Conservation (phyloP, 2,797 vertebrate species). For the Gymnodraco acuticeps region DNA sequence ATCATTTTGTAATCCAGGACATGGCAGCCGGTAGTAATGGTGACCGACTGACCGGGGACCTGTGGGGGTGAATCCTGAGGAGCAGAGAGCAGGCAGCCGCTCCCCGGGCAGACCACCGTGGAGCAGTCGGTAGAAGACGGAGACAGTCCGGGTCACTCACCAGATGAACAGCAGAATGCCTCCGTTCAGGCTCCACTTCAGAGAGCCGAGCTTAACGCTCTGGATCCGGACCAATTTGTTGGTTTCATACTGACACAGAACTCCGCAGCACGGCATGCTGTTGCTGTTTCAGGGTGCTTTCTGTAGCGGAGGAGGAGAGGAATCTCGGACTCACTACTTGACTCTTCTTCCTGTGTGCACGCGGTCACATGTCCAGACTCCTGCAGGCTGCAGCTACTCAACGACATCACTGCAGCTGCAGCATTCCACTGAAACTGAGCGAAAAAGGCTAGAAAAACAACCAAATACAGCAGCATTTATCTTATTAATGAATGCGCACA, state of each 20-base stretch:
- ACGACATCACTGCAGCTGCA: background rate
- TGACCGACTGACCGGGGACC: background rate
- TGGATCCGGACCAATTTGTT: slow-evolving; percentile 83
- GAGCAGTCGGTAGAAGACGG: background rate
- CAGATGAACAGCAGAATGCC: slow-evolving; percentile 80
- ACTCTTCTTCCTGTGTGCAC: slow-evolving; percentile 52
- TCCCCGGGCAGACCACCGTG: background rate
- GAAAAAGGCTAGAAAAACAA: too few species aligned
- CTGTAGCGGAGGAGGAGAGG: slow-evolving; percentile 20
- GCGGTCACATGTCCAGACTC: slow-evolving; percentile 65
- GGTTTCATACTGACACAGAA: slow-evolving; percentile 85
- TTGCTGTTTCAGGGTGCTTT: background rate
- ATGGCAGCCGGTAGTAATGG: background rate
- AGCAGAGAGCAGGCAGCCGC: background rate
- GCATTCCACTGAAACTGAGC: background rate
- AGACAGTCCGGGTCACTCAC: slow-evolving; percentile 74
- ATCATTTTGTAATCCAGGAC: background rate
- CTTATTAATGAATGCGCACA: too few species aligned
- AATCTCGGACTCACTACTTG: slow-evolving; percentile 54
- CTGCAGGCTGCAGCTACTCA: slow-evolving; percentile 43
- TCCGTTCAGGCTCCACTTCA: slow-evolving; percentile 83
- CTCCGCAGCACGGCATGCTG: slow-evolving; percentile 61
- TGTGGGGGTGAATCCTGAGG: too few species aligned
- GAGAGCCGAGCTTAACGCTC: slow-evolving; percentile 81
- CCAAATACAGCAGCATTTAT: too few species aligned